These are phyloP conservation scores for Leptothorax acervorum DNA, from an alignment of 2,888 invertebrate species.

Conservation along the genomic window DNA sequence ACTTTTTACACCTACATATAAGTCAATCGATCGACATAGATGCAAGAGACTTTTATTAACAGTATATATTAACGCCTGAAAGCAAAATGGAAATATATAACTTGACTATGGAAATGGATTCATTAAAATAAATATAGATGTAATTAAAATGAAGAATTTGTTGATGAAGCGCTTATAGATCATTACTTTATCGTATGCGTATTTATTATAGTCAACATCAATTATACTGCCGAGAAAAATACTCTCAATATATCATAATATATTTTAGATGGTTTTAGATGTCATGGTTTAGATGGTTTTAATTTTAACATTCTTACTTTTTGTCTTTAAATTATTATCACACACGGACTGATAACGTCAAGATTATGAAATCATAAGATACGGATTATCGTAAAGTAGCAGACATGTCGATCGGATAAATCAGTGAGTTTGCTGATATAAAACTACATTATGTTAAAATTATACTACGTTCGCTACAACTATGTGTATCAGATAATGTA, in stretches of 20 bases:
- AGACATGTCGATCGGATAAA: slow-evolving; percentile 48
- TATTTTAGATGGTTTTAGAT: slow-evolving; percentile 21
- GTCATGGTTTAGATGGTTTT: neutral
- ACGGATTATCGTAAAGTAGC: slow-evolving; percentile 2
- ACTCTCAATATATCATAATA: slow-evolving; percentile 9
- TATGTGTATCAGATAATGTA: slow-evolving; percentile 75
- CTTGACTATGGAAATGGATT: slow-evolving; percentile 2
- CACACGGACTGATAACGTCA: neutral
- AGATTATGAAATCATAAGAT: slow-evolving; percentile 4
- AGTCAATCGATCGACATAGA: slow-evolving; percentile 45
- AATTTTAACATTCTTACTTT: neutral
- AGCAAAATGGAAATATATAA: neutral
- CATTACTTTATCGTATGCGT: neutral
- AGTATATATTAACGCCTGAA: neutral
- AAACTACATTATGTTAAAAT: slow-evolving; percentile 33
- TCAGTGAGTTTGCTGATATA: slow-evolving; percentile 6
- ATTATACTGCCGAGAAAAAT: neutral
- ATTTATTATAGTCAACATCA: slow-evolving; percentile 27
- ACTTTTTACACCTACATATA: slow-evolving; percentile 4
- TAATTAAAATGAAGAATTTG: slow-evolving; percentile 1
- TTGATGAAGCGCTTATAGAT: slow-evolving; percentile 1
- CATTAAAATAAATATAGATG: slow-evolving; percentile 12
- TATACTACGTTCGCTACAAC: slow-evolving; percentile 51
- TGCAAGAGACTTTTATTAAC: slow-evolving; percentile 17
- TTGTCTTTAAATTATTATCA: neutral